Base-by-base conservation (phyloP, 1,140 invertebrate species). In the Brachionus plicatilis region DNA sequence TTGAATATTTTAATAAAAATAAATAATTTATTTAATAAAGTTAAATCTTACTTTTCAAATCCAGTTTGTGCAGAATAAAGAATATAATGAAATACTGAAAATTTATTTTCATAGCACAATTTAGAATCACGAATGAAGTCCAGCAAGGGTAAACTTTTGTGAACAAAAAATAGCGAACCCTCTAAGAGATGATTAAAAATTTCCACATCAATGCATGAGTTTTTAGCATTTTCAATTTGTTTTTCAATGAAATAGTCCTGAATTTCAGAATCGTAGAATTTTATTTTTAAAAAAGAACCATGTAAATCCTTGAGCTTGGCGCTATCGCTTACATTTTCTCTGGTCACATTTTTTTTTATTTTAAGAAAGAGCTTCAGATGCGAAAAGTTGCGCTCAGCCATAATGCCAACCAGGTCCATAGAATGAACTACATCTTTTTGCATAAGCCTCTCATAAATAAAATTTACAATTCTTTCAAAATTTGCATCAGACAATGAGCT, bases 211-310 rank as follows among this genome's bases (percentile, higher is more conserved):
- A 50, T 24, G 14, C 43, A 11, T 14, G 24, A 50, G 12, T 76
- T 29, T 47, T 27, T 76, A 14, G 47, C 7, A 50, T 33, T 50
- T 27, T 50, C 33, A 0, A 76, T 27, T 76, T 76, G 72, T 50
- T 76, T 47, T 3, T 50, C 17, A 20, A 76, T 76, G 24, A 76
- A 76, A 76, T 50, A 50, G 20, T 76, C 72, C 11, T 76, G 45
- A 12, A 76, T 8, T 12, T 76, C 72, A 27, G n/a, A 12, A 50
- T 76, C 72, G 50, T 76, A 76, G 27, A 76, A 76, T 76, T 76
- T 76, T 14, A 76, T 24, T 24, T 76, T 76, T 12, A 50, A 29
- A 76, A 76, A 76, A 24, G 43, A 47, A 27, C 43, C 11, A 9
- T 76, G 41, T 24, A 76, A 50, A 29, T 50, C 24, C 20, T 76